phyloP scores from a whole-genome alignment of 2,797 vertebrate genomes.

The Coccyzus lansbergi region DNA sequence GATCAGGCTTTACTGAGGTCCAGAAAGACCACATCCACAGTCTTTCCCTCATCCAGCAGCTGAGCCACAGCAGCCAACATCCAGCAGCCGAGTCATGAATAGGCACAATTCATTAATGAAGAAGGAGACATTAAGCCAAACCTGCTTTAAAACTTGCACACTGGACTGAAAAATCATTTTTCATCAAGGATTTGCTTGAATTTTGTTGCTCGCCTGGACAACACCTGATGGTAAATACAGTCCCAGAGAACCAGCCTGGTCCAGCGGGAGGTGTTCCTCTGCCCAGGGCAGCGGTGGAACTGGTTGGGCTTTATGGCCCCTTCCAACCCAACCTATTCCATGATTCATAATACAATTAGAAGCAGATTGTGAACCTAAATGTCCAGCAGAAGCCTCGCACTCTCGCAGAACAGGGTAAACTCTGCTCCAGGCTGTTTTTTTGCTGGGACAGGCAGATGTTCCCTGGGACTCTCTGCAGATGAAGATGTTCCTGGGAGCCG shows the following conservation, averaged over 20 bases:
- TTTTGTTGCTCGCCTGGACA: too few relatives aligned
- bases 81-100: too few relatives aligned
- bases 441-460: not conserved
- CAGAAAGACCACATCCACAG: too few relatives aligned
- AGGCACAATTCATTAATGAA: not conserved
- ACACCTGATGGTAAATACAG: too few relatives aligned
- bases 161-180: not conserved
- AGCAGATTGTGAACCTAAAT: not conserved
- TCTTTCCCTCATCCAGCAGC: too few relatives aligned
- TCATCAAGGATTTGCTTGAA: not conserved
- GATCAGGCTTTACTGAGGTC: too few relatives aligned
- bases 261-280: too few relatives aligned
- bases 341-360: not conserved
- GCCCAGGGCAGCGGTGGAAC: too few relatives aligned
- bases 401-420: not conserved
- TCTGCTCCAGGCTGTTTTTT: not conserved
- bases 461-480: accelerated
- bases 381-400: not conserved
- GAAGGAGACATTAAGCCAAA: not conserved
- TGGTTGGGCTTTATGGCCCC: too few relatives aligned
- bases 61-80: too few relatives aligned
- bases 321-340: too few relatives aligned
- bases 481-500: accelerated
- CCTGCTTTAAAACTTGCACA: not conserved
- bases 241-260: too few relatives aligned